These are phyloP conservation scores for Conops quadrifasciatus DNA, from an alignment of 2,888 invertebrate species.

Conservation along the genomic window DNA sequence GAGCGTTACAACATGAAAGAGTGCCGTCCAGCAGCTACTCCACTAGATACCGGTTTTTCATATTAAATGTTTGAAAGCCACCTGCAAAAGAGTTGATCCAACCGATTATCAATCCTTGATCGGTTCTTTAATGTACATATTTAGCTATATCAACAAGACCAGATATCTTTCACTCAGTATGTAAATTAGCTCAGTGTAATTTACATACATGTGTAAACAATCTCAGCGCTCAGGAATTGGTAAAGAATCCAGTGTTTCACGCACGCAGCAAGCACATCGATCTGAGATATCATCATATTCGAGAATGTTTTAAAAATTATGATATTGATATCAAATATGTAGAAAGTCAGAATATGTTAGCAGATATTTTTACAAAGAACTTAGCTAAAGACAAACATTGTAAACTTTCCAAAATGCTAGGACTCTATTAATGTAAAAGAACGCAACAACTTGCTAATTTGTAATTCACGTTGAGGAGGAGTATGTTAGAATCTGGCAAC, in stretches of 20 bases:
- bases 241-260: constrained; percentile 5
- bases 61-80: background rate
- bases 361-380: constrained; percentile 1
- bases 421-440: background rate
- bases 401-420: constrained; percentile 1
- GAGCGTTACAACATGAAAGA: constrained; percentile 21
- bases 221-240: background rate
- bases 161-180: constrained; percentile 32
- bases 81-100: constrained; percentile 21
- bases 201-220: background rate
- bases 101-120: constrained; percentile 39
- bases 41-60: constrained; percentile 7
- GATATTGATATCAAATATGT: background rate
- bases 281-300: background rate
- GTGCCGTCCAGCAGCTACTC: background rate
- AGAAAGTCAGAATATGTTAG: constrained; percentile 3
- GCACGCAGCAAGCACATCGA: background rate
- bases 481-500: no score
- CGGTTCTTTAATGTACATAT: constrained; percentile 39
- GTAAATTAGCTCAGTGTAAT: background rate
- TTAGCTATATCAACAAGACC: background rate
- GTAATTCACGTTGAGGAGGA: no score
- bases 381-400: constrained; percentile 5
- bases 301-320: background rate
- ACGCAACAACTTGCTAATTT: no score